Evolutionary conservation across 1,140 invertebrate species (phyloP), one percentile per base, ranked within the genome.

Genomic region (Planococcus citri): DNA sequence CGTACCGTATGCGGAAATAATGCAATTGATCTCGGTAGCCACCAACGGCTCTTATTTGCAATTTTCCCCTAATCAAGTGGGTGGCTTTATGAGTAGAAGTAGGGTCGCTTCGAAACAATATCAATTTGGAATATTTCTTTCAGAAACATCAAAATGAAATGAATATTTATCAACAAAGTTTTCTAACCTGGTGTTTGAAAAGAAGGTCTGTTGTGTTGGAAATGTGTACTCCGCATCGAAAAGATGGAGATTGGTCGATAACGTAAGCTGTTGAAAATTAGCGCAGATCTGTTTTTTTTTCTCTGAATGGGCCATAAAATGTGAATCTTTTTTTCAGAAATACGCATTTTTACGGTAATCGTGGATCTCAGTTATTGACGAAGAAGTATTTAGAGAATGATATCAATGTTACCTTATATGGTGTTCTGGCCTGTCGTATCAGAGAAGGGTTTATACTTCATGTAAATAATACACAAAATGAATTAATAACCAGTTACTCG

Each of bases 401-500:
- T 74, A 80, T 89, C 25, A 83, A 81, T 73, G 85, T 85, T 41
- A 83, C 84, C 22, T 79, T 91, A 29, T 81, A 83, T 68, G 86
- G 85, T 76, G 79, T 93, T 61, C 76, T 93, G 37, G 89, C 88
- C 33, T 87, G 89, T 75, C 78, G 91, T 41, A 78, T 94, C 25
- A 78, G 89, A 29, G 91, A 93, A 79, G 91, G 91, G 38, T 94
- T 89, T 77, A 84, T 83, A 75, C 79, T 92, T 76, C 83, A 88
- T 81, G 82, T 85, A 78, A 76, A 83, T 76, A 33, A 73, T n/a
- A n/a, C n/a, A n/a, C n/a, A n/a, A n/a, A n/a, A n/a, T n/a, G n/a
- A n/a, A n/a, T n/a, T n/a, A n/a, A n/a, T n/a, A n/a, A n/a, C n/a
- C n/a, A n/a, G 69, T 38, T 75, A 68, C 76, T 67, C 64, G 57